Conservation (phyloP, 2,797 vertebrate genomes). For the Malacoraja senta region DNA sequence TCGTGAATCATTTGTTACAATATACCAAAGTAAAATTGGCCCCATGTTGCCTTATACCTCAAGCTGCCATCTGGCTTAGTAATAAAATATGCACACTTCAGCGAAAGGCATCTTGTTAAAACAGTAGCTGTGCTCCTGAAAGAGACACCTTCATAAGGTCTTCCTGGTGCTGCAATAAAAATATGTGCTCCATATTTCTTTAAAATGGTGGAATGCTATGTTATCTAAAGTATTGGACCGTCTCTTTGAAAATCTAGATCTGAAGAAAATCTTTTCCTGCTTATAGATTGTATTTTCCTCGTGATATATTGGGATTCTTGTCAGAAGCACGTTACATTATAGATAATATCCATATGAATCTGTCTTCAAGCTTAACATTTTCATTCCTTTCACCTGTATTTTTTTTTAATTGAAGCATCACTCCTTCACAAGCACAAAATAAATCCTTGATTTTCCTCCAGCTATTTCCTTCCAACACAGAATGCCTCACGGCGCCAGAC, state of each 20-base stretch:
- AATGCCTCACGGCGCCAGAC: no score
- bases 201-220: background rate
- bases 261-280: background rate
- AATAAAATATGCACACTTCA: background rate
- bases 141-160: background rate
- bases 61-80: background rate
- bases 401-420: background rate
- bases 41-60: background rate
- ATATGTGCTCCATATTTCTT: background rate
- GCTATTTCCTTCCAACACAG: no score
- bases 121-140: background rate
- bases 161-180: background rate
- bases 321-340: background rate
- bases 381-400: background rate
- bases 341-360: background rate
- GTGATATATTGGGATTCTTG: background rate
- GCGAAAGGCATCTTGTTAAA: background rate
- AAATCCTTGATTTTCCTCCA: background rate
- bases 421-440: background rate
- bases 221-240: background rate
- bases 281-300: background rate
- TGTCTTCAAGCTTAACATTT: background rate
- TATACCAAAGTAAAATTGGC: conserved; percentile 26
- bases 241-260: background rate
- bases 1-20: conserved; percentile 10